These are phyloP conservation scores for Saimiri boliviensis DNA, from an alignment of 2,113 vertebrate genomes.

Conservation along the genomic window DNA sequence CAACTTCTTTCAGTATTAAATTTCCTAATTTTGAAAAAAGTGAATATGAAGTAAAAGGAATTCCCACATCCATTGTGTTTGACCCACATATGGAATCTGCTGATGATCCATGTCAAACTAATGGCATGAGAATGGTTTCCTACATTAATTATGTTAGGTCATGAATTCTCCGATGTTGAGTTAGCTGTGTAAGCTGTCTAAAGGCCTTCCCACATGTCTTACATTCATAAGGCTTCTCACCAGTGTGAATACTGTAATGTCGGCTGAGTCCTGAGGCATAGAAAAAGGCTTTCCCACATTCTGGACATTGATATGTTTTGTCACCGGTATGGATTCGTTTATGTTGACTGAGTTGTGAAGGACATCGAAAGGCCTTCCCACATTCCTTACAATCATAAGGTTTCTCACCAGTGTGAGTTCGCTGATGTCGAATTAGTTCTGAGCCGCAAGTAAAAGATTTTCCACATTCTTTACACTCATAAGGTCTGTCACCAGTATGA, in stretches of 20 bases:
- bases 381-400: not conserved
- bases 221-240: constrained; percentile 35
- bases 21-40: not conserved
- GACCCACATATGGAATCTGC: not conserved
- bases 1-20: not conserved
- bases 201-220: constrained; percentile 14
- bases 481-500: not conserved
- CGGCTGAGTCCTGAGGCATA: not conserved
- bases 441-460: not conserved
- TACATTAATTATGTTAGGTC: not conserved
- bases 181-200: not conserved
- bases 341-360: not conserved
- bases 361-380: not conserved
- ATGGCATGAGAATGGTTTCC: not conserved
- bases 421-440: not conserved
- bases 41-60: not conserved
- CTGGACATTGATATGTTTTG: not conserved
- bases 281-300: not conserved
- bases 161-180: not conserved
- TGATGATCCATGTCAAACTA: not conserved
- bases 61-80: not conserved
- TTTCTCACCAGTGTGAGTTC: not conserved
- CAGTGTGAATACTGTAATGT: constrained; percentile 35
- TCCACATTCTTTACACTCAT: not conserved
- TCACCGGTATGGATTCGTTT: not conserved